Conservation (phyloP, 2,888 invertebrate genomes). For the Diadegma fenestrale region DNA sequence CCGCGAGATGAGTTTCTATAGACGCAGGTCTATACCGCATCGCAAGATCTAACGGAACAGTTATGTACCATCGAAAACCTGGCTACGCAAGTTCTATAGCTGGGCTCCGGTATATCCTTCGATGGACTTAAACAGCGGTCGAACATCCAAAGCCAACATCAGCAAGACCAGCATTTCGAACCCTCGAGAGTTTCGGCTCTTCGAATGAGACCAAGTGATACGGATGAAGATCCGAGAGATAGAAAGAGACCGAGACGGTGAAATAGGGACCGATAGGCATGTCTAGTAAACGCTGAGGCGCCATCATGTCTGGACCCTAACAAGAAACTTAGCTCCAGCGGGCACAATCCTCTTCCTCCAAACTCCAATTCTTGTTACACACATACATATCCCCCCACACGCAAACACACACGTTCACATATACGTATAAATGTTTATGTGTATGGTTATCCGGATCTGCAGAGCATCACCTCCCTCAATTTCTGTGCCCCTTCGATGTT, state of each 20-base stretch:
- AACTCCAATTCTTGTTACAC: conserved; percentile 40
- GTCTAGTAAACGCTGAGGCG: conserved; percentile 76
- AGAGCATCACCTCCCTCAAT: conserved; percentile 71
- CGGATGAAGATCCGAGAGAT: conserved; percentile 31
- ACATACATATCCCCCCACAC: not conserved
- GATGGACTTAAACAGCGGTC: conserved; percentile 34
- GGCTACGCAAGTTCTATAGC: conserved; percentile 29
- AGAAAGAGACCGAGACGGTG: conserved; percentile 33
- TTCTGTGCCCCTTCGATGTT: conserved; percentile 34
- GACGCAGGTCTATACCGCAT: conserved; percentile 13
- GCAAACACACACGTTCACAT: not conserved
- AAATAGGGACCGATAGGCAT: conserved; percentile 60
- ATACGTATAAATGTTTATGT: not conserved
- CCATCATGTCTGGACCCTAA: conserved; percentile 84
- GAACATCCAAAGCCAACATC: conserved; percentile 54
- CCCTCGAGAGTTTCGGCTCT: conserved; percentile 47
- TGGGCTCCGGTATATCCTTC: conserved; percentile 9
- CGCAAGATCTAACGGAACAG: conserved; percentile 23
- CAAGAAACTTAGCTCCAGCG: conserved; percentile 83
- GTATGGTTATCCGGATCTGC: conserved; percentile 44
- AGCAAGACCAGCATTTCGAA: conserved; percentile 51
- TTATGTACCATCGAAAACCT: conserved; percentile 37
- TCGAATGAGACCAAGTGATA: conserved; percentile 47
- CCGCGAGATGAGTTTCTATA: conserved; percentile 13
- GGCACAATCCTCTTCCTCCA: conserved; percentile 48